A percentile compares a stretch with the other conserved stretches of the same genome.
These are phyloP conservation scores for Echiichthys vipera DNA, from an alignment of 2,797 vertebrate genomes.

Conservation along the genomic window DNA sequence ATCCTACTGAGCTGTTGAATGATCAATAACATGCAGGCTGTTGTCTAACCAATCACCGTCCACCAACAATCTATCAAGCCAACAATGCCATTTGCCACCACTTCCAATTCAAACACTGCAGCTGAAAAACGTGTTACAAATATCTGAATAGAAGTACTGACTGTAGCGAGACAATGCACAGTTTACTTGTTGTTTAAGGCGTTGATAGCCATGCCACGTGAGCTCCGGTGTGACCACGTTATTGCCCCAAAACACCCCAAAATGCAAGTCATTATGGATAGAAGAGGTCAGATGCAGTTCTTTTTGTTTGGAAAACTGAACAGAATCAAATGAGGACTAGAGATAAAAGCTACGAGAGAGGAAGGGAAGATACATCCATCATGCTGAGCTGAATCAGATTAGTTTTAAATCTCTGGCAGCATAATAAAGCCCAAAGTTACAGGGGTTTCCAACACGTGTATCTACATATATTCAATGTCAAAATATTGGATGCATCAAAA, in stretches of 20 bases:
- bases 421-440: conserved; percentile 4
- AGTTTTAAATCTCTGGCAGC: conserved; percentile 29
- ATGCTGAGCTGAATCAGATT: conserved; percentile 39
- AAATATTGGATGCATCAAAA: conserved; percentile 4
- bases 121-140: background rate
- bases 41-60: conserved; percentile 17
- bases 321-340: conserved; percentile 8
- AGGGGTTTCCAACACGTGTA: background rate
- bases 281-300: background rate
- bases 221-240: background rate
- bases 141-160: background rate
- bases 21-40: conserved; percentile 40
- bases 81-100: background rate
- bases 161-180: background rate
- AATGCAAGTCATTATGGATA: background rate
- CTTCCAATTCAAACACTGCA: background rate
- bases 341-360: conserved; percentile 11
- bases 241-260: background rate
- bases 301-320: conserved; percentile 10
- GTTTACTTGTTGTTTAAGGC: background rate
- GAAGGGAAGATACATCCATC: background rate
- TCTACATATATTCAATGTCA: background rate
- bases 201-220: background rate
- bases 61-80: conserved; percentile 9
- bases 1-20: conserved; percentile 27